Conservation (phyloP, 2,797 vertebrate species). For the Microctenopoma lineatum region DNA sequence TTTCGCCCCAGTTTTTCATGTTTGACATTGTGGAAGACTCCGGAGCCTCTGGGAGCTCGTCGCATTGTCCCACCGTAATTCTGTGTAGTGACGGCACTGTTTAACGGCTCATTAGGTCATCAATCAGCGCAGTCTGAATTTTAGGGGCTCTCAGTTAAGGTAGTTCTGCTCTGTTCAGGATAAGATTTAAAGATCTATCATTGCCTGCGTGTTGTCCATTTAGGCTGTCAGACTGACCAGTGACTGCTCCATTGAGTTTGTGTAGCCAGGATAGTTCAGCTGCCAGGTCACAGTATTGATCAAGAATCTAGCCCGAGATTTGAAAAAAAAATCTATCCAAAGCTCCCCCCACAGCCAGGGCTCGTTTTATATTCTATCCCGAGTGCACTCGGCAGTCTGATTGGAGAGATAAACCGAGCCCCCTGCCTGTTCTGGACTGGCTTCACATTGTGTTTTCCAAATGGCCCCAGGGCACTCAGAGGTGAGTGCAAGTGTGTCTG, state of each 20-base stretch:
- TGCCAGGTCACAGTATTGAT: slow-evolving; percentile 45
- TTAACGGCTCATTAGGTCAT: slow-evolving; percentile 48
- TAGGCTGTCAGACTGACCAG: slow-evolving; percentile 49
- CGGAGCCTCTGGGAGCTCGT: background rate
- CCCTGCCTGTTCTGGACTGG: slow-evolving; percentile 26
- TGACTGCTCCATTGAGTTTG: slow-evolving; percentile 28
- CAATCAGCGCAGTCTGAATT: slow-evolving; percentile 50
- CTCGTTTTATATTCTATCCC: slow-evolving; percentile 23
- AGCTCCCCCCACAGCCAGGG: background rate
- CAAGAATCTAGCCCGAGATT: slow-evolving; percentile 39
- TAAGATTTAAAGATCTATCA: slow-evolving; percentile 53
- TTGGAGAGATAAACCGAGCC: slow-evolving; percentile 55
- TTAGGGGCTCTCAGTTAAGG: slow-evolving; percentile 39
- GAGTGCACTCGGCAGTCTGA: slow-evolving; percentile 29
- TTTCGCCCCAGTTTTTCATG: slow-evolving; percentile 1
- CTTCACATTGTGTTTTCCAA: slow-evolving; percentile 68
- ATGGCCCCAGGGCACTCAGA: slow-evolving; percentile 44
- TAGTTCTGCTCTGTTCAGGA: slow-evolving; percentile 23
- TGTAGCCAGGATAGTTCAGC: slow-evolving; percentile 44
- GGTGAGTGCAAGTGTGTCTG: slow-evolving; percentile 59
- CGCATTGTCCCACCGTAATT: slow-evolving; percentile 26
- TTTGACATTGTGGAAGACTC: background rate
- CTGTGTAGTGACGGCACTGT: slow-evolving; percentile 23
- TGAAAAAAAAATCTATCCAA: background rate
- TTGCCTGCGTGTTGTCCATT: slow-evolving; percentile 46